These are phyloP conservation scores for Esox lucius DNA, from an alignment of 2,797 vertebrate genomes.

Conservation along the genomic window DNA sequence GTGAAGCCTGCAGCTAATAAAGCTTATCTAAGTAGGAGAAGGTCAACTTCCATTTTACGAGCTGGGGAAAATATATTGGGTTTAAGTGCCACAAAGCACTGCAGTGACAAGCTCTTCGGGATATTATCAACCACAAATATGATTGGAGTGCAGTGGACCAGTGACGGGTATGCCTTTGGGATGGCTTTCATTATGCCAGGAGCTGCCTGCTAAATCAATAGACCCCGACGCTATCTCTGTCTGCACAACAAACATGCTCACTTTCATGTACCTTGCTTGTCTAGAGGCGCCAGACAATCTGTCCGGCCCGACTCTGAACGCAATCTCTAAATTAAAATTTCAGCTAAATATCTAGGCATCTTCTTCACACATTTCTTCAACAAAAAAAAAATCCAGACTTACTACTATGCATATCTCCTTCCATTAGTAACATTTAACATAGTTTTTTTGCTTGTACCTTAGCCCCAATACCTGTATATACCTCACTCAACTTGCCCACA, in stretches of 20 bases:
- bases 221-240: slow-evolving; percentile 57
- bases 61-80: slow-evolving; percentile 54
- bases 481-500: too few relatives aligned
- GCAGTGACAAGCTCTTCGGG: slow-evolving; percentile 68
- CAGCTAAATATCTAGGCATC: neutral
- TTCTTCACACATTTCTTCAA: neutral
- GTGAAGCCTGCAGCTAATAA: slow-evolving; percentile 48
- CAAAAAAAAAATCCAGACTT: too few relatives aligned
- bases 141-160: slow-evolving; percentile 69
- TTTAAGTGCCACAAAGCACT: slow-evolving; percentile 67
- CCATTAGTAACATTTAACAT: too few relatives aligned
- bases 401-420: too few relatives aligned
- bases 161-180: slow-evolving; percentile 55
- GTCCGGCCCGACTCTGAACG: slow-evolving; percentile 29
- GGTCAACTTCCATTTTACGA: slow-evolving; percentile 66
- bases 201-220: slow-evolving; percentile 69
- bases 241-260: slow-evolving; percentile 53
- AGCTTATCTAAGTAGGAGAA: slow-evolving; percentile 58
- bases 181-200: slow-evolving; percentile 66
- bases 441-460: too few relatives aligned
- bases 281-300: slow-evolving; percentile 33
- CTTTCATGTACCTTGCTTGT: slow-evolving; percentile 51
- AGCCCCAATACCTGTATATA: too few relatives aligned
- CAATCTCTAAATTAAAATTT: slow-evolving; percentile 24
- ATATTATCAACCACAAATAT: slow-evolving; percentile 70